Evolutionary conservation across 2,888 invertebrate genomes (phyloP).

Genomic region (Lithophane ornitopus): DNA sequence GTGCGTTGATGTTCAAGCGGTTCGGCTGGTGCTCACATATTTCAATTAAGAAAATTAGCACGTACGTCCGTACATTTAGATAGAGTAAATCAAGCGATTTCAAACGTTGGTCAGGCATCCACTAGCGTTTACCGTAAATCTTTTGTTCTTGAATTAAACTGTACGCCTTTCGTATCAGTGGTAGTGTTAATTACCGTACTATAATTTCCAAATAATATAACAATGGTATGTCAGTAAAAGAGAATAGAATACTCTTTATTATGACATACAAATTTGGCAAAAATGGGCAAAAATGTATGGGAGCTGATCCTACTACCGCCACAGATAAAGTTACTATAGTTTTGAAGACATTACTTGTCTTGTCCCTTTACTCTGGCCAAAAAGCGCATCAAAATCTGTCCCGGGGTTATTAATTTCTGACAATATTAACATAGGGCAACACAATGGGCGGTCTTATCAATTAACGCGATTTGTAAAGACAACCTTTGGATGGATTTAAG

Average conservation of each 20-base stretch:
- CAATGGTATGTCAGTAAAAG: not conserved
- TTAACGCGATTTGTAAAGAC: not conserved
- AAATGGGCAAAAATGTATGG: too few relatives aligned
- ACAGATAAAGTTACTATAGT: too few relatives aligned
- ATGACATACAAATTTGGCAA: too few relatives aligned
- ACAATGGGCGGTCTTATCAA: not conserved
- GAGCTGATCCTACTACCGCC: too few relatives aligned
- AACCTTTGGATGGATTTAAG: not conserved
- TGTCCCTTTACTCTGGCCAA: too few relatives aligned
- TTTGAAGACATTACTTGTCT: too few relatives aligned
- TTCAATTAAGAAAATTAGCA: conserved; percentile 41
- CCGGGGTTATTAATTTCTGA: too few relatives aligned
- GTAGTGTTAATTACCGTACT: conserved; percentile 17
- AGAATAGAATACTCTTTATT: not conserved
- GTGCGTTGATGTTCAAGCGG: not conserved
- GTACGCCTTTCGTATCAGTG: conserved; percentile 9
- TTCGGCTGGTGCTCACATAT: conserved; percentile 4
- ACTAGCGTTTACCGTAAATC: conserved; percentile 16
- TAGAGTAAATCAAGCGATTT: conserved; percentile 34
- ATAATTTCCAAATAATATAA: not conserved
- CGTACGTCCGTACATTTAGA: conserved; percentile 13
- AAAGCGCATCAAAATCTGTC: too few relatives aligned
- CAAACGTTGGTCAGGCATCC: conserved; percentile 36
- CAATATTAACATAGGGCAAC: too few relatives aligned
- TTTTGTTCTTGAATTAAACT: conserved; percentile 14